phyloP scores from a whole-genome alignment of 2,797 vertebrate species.

The Monodelphis domestica region DNA sequence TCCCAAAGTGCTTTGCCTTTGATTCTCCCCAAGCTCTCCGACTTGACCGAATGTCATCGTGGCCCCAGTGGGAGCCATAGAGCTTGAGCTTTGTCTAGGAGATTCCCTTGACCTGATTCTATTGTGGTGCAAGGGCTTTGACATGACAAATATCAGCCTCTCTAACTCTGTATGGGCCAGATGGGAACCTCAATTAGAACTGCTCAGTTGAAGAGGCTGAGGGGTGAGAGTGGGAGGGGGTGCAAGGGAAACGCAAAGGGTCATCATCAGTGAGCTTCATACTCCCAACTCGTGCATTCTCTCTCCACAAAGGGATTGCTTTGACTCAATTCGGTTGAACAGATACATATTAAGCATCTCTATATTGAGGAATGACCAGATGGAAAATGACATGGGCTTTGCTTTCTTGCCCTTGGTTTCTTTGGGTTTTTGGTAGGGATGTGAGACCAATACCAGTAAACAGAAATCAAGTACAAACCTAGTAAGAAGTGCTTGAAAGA shows the following conservation, averaged over 20 bases:
- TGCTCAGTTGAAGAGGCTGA: background rate
- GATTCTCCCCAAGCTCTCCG: conserved; percentile 32
- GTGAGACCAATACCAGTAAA: background rate
- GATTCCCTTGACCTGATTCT: background rate
- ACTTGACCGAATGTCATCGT: background rate
- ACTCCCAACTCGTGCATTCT: background rate
- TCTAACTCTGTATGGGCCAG: conserved; percentile 31
- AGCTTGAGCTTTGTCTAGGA: conserved; percentile 19
- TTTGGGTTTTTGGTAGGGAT: background rate
- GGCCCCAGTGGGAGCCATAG: background rate
- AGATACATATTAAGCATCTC: background rate
- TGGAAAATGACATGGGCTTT: background rate
- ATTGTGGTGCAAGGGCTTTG: background rate
- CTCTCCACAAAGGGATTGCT: background rate
- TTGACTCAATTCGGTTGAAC: background rate
- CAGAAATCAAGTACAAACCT: background rate
- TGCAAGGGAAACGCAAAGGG: background rate
- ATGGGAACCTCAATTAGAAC: conserved; percentile 27
- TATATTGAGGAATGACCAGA: background rate
- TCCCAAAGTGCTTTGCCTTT: conserved; percentile 40
- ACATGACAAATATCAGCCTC: conserved; percentile 4
- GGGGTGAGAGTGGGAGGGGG: background rate
- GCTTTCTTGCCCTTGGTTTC: background rate
- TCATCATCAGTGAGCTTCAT: conserved; percentile 31
- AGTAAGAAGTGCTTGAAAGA: background rate